Percentiles rank a stretch among this genome's conserved stretches.
phyloP scores from a whole-genome alignment of 2,113 vertebrate species.

The Peromyscus californicus region DNA sequence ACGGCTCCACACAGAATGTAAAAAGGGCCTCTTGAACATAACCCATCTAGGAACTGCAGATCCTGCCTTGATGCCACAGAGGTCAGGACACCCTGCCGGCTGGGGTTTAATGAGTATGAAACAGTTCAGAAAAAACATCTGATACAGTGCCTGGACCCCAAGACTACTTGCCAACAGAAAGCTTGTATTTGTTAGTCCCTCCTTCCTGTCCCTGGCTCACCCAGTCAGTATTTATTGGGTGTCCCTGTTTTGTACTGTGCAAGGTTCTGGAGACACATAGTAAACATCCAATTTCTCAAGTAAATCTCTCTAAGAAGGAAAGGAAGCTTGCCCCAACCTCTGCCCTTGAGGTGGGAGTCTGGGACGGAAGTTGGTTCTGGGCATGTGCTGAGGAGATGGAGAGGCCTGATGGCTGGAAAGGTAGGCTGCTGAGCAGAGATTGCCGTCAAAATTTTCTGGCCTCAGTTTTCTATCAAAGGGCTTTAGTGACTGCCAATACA shows the following conservation, averaged over 20 bases:
- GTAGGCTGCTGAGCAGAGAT: not conserved
- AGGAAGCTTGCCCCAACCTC: not conserved
- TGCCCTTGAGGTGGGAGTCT: not conserved
- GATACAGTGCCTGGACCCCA: fast-evolving
- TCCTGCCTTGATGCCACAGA: not conserved
- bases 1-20: not conserved
- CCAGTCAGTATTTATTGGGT: not conserved
- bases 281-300: not conserved
- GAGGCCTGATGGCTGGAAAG: not conserved
- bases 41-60: fast-evolving
- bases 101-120: not conserved
- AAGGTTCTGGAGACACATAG: not conserved
- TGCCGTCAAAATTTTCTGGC: not conserved
- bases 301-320: not conserved
- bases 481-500: not conserved
- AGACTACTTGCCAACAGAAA: fast-evolving
- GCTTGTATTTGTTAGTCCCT: not conserved
- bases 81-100: not conserved
- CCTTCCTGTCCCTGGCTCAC: not conserved
- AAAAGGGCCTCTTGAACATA: not conserved
- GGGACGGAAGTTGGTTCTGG: not conserved
- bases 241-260: fast-evolving
- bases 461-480: not conserved
- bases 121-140: not conserved
- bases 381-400: fast-evolving